These are phyloP conservation scores for Rhea pennata DNA, from an alignment of 2,113 vertebrate genomes.

Conservation along the genomic window DNA sequence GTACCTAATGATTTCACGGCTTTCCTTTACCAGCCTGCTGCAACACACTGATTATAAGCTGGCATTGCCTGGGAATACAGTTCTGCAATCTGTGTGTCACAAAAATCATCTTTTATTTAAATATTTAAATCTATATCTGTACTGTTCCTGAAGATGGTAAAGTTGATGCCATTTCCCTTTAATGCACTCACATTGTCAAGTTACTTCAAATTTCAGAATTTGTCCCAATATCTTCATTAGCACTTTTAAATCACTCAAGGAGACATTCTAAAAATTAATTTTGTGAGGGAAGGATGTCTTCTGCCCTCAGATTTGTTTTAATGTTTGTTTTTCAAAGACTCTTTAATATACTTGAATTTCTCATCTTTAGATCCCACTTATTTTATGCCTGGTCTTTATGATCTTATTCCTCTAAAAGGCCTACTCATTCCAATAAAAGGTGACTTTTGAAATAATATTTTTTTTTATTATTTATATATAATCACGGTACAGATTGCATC, in stretches of 20 bases:
- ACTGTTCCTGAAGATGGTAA: neutral
- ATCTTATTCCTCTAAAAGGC: constrained; percentile 6
- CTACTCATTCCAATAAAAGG: constrained; percentile 2
- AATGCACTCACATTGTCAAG: neutral
- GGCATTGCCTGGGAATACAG: neutral
- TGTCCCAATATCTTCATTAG: neutral
- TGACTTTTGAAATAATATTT: neutral
- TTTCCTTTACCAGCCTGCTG: constrained; percentile 1
- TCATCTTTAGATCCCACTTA: neutral
- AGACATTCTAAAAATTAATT: neutral
- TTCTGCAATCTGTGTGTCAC: neutral
- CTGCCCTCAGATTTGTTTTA: neutral
- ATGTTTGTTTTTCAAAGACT: constrained; percentile 26
- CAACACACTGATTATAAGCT: neutral
- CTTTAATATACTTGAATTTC: constrained; percentile 25
- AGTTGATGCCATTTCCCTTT: neutral
- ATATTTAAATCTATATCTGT: neutral
- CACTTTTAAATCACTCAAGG: neutral
- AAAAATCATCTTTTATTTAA: constrained; percentile 17
- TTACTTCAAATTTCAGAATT: neutral
- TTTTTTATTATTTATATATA: constrained; percentile 1
- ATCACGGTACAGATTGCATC: constrained; percentile 33
- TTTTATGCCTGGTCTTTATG: neutral
- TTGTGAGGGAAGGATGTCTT: neutral
- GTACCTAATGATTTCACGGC: neutral